These are phyloP conservation scores for Vidua chalybeata DNA, from an alignment of 2,113 vertebrate genomes.

Conservation along the genomic window DNA sequence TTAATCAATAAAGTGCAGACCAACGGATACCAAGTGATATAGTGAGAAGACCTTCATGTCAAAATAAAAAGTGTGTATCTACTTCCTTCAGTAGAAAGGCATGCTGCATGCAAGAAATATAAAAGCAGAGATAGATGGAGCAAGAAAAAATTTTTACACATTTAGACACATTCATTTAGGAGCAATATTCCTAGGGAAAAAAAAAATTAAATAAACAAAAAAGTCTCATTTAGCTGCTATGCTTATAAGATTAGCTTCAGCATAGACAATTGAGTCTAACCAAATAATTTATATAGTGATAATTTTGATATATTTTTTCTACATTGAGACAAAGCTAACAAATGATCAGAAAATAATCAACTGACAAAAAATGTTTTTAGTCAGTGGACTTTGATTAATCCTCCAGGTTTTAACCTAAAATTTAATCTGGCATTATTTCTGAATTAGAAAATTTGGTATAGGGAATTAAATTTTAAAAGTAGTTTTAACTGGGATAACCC, in stretches of 20 bases:
- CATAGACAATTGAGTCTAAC: neutral
- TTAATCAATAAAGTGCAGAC: neutral
- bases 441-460: neutral
- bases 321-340: neutral
- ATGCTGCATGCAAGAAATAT: neutral
- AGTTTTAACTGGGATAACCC: neutral
- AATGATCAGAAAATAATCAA: neutral
- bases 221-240: accelerated
- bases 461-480: neutral
- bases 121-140: neutral
- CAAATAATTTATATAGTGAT: neutral
- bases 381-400: neutral
- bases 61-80: neutral
- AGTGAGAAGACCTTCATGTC: neutral
- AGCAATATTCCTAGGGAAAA: neutral
- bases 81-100: neutral
- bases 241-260: neutral
- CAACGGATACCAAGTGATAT: neutral
- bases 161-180: neutral
- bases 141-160: neutral
- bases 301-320: neutral
- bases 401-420: neutral
- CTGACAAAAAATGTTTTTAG: neutral
- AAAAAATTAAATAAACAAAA: neutral
- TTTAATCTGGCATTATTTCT: neutral